These are phyloP conservation scores for Brotula barbata DNA, from an alignment of 2,797 vertebrate species.

Conservation along the genomic window DNA sequence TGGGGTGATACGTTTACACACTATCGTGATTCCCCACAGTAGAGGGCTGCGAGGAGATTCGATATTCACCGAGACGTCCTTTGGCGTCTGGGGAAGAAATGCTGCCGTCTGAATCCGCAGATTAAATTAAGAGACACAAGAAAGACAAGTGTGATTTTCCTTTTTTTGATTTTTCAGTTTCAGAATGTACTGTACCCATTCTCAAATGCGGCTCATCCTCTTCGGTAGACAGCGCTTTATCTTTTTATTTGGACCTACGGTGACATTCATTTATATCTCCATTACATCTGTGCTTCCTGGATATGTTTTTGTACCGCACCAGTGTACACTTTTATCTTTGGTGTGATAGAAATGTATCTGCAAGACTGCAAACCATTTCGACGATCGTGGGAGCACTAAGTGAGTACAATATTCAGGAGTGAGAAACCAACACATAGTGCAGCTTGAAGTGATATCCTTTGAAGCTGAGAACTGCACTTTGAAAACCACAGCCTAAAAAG, in stretches of 20 bases:
- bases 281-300: not conserved
- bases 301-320: not conserved
- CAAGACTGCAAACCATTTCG: conserved; percentile 29
- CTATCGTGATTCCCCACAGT: conserved; percentile 5
- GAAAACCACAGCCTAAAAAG: conserved; percentile 67
- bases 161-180: conserved; percentile 10
- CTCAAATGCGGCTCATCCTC: not conserved
- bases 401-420: conserved; percentile 54
- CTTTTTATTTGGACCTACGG: not conserved
- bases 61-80: not conserved
- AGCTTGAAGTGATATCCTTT: conserved; percentile 54
- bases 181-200: not conserved
- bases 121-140: conserved; percentile 5
- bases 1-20: not conserved
- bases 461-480: conserved; percentile 65
- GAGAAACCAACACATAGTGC: conserved; percentile 58
- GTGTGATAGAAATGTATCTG: conserved; percentile 18
- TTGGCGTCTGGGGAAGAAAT: conserved; percentile 1
- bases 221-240: not conserved
- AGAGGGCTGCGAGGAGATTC: not conserved
- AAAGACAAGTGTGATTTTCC: not conserved
- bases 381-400: conserved; percentile 22
- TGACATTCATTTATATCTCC: not conserved
- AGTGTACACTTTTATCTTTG: not conserved
- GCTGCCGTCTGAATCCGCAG: not conserved